phyloP scores from a whole-genome alignment of 2,888 invertebrate species.

The Boloria euphrosyne region DNA sequence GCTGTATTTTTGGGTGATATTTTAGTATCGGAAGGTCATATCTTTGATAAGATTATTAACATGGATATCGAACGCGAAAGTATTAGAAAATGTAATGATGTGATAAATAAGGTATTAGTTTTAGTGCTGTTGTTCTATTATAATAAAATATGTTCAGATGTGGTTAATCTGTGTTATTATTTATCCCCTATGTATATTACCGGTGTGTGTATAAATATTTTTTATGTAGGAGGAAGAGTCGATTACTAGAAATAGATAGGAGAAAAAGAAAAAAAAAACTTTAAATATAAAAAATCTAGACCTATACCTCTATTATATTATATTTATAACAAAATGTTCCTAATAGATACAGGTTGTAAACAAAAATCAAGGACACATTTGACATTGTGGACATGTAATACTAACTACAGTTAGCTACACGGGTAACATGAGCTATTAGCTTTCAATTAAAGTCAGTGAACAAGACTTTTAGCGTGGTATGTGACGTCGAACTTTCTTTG shows the following conservation, averaged over 20 bases:
- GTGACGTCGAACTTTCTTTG: constrained; percentile 74
- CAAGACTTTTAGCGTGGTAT: constrained; percentile 64
- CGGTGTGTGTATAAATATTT: neutral
- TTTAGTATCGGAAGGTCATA: constrained; percentile 72
- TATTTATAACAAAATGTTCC: neutral
- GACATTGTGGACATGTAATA: constrained; percentile 36
- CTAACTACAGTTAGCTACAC: constrained; percentile 55
- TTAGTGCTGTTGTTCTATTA: constrained; percentile 81
- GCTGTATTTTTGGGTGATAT: constrained; percentile 82
- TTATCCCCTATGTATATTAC: neutral
- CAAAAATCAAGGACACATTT: constrained; percentile 37
- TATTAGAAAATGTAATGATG: constrained; percentile 67
- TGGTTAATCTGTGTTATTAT: constrained; percentile 57
- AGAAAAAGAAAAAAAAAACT: no score
- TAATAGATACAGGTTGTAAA: neutral
- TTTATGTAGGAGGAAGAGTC: neutral
- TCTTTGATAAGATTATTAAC: constrained; percentile 71
- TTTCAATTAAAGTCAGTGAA: constrained; percentile 62
- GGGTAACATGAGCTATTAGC: constrained; percentile 64
- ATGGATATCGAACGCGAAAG: constrained; percentile 48
- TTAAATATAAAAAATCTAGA: no score
- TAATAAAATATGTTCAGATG: constrained; percentile 78
- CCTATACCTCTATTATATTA: neutral
- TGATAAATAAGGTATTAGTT: constrained; percentile 74
- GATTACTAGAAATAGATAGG: no score